Evolutionary conservation across 37 sponge, comb jelly and placozoan species (phyloP), one percentile per base, ranked within the genome.

Genomic region (Beroe ovata): DNA sequence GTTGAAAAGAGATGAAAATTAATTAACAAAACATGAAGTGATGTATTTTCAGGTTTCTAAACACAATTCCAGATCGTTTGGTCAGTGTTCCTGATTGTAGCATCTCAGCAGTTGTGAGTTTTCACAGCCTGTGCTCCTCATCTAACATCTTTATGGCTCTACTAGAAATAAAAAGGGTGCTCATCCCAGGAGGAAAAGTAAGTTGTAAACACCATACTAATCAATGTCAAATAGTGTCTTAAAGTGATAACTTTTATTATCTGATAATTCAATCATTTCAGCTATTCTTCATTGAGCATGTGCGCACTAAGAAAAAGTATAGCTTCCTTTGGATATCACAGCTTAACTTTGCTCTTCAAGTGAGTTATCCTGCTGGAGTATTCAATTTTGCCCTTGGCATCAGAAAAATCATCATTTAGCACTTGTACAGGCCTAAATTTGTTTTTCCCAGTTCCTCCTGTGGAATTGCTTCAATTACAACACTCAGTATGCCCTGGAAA

Each of bases 41-140:
- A 20, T 29, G 16, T 77, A 39, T 26, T 39, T 39, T 39, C 84
- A 77, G 84, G 22, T 77, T 77, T 22, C n/a, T 77, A 42, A 0
- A 22, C 16, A 77, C 84, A 39, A 77, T 38, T 21, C 84, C 84
- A 1, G 47, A 42, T 2, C 4, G 58, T 41, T 35, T 77, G n/a
- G 4, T 77, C 8, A 39, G 54, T 23, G 28, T 77, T 22, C 84
- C 84, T 25, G 84, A 77, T 39, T 21, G 32, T 21, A 77, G 39
- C 21, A 58, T 77, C 29, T 77, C 84, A 4, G 84, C 58, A 3
- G 54, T 77, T 38, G 1, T 77, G 3, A 35, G 84, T 77, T 25
- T 77, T 40, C 84, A 77, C 29, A 42, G 84, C 21, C 84, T 77
- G 8, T 77, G 84, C 20, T 77, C 84, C 3, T 77, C 58, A 6